Conservation (phyloP, 2,797 vertebrate genomes). For the Anguilla pacifica region DNA sequence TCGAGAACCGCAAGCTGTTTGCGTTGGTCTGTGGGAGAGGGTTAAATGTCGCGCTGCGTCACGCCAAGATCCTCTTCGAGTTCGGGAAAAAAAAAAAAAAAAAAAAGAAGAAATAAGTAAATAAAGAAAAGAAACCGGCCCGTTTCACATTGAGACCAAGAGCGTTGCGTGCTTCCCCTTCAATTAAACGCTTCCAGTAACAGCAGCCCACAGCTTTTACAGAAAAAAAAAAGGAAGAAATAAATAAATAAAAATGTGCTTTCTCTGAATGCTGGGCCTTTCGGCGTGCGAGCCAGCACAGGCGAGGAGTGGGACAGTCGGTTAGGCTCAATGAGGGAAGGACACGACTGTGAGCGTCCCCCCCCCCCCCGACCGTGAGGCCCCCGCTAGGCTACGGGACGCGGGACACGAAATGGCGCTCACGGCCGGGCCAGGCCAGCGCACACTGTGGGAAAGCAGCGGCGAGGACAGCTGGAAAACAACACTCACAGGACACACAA, state of each 20-base stretch:
- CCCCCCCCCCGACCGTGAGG: background rate
- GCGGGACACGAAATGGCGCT: background rate
- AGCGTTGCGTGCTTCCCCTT: conserved; percentile 22
- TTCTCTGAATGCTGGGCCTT: conserved; percentile 7
- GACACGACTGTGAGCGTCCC: background rate
- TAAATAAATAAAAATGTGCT: conserved; percentile 3
- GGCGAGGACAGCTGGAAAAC: conserved; percentile 26
- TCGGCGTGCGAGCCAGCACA: background rate
- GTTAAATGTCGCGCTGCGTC: background rate
- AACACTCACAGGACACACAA: conserved; percentile 28
- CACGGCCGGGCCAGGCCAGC: background rate
- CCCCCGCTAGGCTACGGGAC: background rate
- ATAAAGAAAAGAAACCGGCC: background rate
- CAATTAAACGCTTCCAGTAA: conserved; percentile 43
- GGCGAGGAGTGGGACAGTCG: background rate
- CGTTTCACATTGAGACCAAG: conserved; percentile 29
- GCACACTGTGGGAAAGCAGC: conserved; percentile 14
- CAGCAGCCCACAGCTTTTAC: conserved; percentile 34
- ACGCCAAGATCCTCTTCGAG: background rate
- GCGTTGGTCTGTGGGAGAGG: background rate
- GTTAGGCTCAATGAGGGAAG: background rate
- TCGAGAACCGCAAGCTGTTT: background rate
- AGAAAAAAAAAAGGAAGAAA: background rate
- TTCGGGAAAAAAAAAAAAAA: background rate
- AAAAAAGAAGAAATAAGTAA: background rate